Evolutionary conservation across 2,797 vertebrate species (phyloP), one percentile per base, ranked within the genome.

Genomic region (Cynopterus sphinx): DNA sequence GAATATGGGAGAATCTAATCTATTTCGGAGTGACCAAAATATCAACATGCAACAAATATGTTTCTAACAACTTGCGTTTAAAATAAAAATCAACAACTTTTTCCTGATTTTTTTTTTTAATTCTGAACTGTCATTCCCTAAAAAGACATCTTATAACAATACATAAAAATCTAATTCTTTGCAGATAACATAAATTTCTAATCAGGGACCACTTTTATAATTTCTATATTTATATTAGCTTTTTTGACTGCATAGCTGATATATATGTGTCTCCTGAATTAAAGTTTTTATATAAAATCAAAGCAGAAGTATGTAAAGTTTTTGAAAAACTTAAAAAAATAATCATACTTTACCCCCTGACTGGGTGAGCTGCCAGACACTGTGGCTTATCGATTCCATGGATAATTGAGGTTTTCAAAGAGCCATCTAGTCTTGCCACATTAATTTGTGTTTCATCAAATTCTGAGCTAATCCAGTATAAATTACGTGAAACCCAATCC

Each of bases 381-480:
- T 99, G 99, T 59, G 99, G 99, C 92, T 99, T 99, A 98, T 99
- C 99, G 3, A 99, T 99, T 97, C 99, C 99, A 17, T 99, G 99
- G 98, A 99, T 99, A 98, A 99, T 99, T 95, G 99, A 99, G 82
- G 99, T 99, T 99, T 99, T 99, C 98, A 99, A 99, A 97, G 99
- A 99, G 36, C 99, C 99, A 70, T 99, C 99, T 97, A 99, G 99
- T 96, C 99, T 99, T 91, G 99, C 99, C 97, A 99, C 99, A 71
- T 99, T 99, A 98, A 99, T 99, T 98, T 99, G 99, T 1, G 99
- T 99, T 99, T 99, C 99, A 97, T 99, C 99, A 97, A 99, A 99
- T 98, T 99, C 99, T 7, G 99, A 99, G 97, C 99, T 99, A 98
- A 99, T 99, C 99, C 99, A 99, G 98, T 99, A 99, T 96, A 99